Evolutionary conservation across 2,888 invertebrate species (phyloP), one percentile per base, ranked within the genome.

Genomic region (Holacanthella duospinosa): DNA sequence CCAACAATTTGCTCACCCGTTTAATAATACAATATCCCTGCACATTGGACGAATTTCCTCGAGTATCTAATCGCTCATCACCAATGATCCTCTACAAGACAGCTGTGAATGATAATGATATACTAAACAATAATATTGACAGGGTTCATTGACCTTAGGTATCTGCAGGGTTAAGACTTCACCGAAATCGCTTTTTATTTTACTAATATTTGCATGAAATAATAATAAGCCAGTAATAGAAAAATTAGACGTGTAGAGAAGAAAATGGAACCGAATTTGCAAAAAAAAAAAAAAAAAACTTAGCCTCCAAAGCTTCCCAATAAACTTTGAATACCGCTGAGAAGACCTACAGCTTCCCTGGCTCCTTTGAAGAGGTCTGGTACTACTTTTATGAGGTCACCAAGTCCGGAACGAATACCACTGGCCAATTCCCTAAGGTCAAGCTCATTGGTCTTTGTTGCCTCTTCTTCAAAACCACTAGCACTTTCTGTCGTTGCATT

Each of bases 311-410:
- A 43, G 2, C 64, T 63, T 21, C 64, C 63, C 25, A 72, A 60
- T 6, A 66, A 62, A 16, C 55, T 56, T 19, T 64, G 65, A 4
- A 72, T 58, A 25, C 62, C 59, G 25, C 65, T 66, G 9, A 72
- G 58, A 12, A 72, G 62, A 29, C 63, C 58, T 59, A 69, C 70
- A 0, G 71, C 72, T 58, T 71, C 72, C 28, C 65, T 44, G 4
- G 71, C 71, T 19, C 72, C 71, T 61, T 67, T 67, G 48, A 68
- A 72, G 1, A 71, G 29, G 61, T 66, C 71, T 1, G 73, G 73
- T 65, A 72, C 67, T n/a, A 73, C 65, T 25, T 67, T 64, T 19
- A 70, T 61, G 1, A 73, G 64, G 44, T 73, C 73, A 0, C 69
- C 69, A 16, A 73, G 61, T 59, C 59, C 67, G 58, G 28, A 60